Percentiles rank a stretch among this genome's conserved stretches.
phyloP scores from a whole-genome alignment of 2,797 vertebrate species.

The Gephyroberyx darwinii region DNA sequence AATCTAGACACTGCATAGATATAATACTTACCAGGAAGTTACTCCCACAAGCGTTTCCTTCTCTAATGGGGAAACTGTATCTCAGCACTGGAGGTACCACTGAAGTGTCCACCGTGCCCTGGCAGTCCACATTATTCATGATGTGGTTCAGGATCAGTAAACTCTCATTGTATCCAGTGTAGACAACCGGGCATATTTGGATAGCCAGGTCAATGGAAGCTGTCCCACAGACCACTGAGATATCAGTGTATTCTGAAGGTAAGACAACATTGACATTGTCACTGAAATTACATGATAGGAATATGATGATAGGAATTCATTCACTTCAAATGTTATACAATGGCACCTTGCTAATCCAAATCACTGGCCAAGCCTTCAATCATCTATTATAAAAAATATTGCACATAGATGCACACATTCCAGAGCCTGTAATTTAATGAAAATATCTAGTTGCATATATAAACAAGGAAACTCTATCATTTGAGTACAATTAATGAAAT shows the following conservation, averaged over 20 bases:
- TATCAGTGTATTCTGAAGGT: constrained; percentile 77
- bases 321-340: neutral
- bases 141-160: constrained; percentile 75
- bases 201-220: constrained; percentile 74
- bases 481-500: neutral
- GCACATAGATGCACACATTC: neutral
- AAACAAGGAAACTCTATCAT: neutral
- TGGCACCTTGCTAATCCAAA: neutral
- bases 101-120: constrained; percentile 66
- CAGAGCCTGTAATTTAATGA: neutral
- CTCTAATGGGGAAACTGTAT: constrained; percentile 78
- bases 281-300: neutral
- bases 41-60: constrained; percentile 76
- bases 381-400: no score
- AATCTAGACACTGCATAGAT: constrained; percentile 8
- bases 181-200: constrained; percentile 76
- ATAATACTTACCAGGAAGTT: constrained; percentile 71
- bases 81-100: constrained; percentile 72
- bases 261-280: neutral
- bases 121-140: constrained; percentile 47
- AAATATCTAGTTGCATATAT: neutral
- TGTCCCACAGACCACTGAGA: constrained; percentile 77
- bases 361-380: neutral
- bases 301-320: neutral
- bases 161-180: constrained; percentile 77